These are phyloP conservation scores for Raja brachyura DNA, from an alignment of 2,113 vertebrate species.

Conservation along the genomic window DNA sequence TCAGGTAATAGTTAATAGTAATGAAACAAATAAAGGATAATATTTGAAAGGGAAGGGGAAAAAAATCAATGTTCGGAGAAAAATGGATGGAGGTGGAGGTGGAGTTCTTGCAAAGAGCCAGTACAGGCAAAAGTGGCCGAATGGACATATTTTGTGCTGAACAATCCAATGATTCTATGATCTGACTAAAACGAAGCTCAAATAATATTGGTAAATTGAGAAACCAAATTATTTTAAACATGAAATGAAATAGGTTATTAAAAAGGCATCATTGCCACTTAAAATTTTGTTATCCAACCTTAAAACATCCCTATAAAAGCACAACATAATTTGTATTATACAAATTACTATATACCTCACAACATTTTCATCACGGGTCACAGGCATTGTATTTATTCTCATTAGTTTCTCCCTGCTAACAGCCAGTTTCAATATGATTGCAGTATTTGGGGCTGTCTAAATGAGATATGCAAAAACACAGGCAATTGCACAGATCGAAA, in stretches of 20 bases:
- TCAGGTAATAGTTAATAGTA: neutral
- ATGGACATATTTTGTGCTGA: neutral
- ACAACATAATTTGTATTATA: neutral
- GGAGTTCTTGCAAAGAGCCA: neutral
- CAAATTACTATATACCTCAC: neutral
- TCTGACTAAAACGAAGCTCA: neutral
- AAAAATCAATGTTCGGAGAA: no score
- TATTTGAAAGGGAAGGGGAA: neutral
- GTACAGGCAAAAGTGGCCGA: neutral
- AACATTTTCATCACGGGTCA: neutral
- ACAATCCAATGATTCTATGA: neutral
- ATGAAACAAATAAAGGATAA: neutral
- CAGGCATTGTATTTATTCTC: neutral
- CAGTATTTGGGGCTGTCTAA: neutral
- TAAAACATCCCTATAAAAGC: neutral
- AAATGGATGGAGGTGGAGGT: no score
- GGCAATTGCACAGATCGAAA: neutral
- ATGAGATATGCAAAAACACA: constrained; percentile 9
- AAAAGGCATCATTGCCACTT: neutral
- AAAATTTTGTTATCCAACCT: neutral
- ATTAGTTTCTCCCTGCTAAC: neutral
- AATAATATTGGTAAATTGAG: neutral
- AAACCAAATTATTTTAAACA: neutral
- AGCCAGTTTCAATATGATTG: neutral
- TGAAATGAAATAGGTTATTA: neutral